Evolutionary conservation across 2,113 vertebrate genomes (phyloP).

Genomic region (Galeopterus variegatus): DNA sequence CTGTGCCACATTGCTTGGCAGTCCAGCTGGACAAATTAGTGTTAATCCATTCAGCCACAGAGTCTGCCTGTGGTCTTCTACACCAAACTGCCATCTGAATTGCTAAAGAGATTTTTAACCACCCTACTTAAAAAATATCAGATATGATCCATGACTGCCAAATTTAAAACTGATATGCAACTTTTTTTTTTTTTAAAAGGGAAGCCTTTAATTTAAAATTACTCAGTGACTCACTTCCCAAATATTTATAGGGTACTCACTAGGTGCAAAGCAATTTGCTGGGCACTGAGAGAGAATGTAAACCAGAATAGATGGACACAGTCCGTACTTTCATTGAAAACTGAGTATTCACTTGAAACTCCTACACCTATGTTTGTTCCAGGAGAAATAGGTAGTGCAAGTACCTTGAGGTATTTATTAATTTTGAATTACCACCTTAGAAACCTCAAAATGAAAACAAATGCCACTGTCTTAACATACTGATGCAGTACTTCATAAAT

Average conservation of each 20-base stretch:
- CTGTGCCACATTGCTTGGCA: not conserved
- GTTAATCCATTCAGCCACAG: not conserved
- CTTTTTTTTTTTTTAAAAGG: not conserved
- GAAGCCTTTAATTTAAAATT: conserved; percentile 47
- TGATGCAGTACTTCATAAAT: not conserved
- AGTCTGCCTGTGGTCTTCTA: not conserved
- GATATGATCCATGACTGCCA: not conserved
- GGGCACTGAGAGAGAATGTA: not conserved
- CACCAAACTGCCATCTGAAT: not conserved
- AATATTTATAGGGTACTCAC: not conserved
- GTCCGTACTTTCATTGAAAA: not conserved
- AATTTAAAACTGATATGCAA: conserved; percentile 42
- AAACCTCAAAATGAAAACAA: conserved; percentile 50
- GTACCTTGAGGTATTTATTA: not conserved
- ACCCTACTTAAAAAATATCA: conserved; percentile 22
- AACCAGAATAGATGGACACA: not conserved
- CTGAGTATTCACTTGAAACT: not conserved
- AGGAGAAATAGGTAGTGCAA: accelerated
- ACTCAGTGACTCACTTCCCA: not conserved
- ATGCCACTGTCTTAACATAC: not conserved
- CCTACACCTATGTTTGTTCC: not conserved
- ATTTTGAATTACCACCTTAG: conserved; percentile 15
- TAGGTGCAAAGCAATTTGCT: not conserved
- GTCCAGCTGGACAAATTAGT: not conserved
- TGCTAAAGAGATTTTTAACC: not conserved